phyloP scores from a whole-genome alignment of 2,888 invertebrate genomes.

The Tachina lurida region DNA sequence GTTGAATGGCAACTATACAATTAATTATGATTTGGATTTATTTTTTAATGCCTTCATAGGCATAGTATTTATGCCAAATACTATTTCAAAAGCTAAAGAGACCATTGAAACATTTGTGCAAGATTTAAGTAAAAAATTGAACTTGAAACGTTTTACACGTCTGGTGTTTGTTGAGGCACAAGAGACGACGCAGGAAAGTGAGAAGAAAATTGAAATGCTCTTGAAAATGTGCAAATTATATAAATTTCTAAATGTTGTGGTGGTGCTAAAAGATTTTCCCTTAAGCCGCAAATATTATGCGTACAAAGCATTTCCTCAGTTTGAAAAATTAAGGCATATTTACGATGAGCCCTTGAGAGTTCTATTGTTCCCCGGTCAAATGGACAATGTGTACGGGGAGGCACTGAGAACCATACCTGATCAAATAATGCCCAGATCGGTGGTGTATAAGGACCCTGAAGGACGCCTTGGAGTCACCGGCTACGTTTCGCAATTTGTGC shows the following conservation, averaged over 20 bases:
- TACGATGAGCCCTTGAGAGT: not conserved
- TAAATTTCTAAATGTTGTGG: constrained; percentile 56
- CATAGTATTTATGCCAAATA: constrained; percentile 41
- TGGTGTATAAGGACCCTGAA: constrained; percentile 55
- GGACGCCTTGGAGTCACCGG: constrained; percentile 54
- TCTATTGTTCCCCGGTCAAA: constrained; percentile 44
- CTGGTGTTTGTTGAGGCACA: constrained; percentile 30
- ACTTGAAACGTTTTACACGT: constrained; percentile 51
- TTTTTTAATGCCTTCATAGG: constrained; percentile 48
- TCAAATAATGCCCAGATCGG: constrained; percentile 70
- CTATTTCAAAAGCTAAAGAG: not conserved
- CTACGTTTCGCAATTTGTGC: constrained; percentile 57
- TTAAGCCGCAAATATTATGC: constrained; percentile 8
- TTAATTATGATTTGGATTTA: constrained; percentile 42
- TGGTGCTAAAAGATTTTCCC: constrained; percentile 29
- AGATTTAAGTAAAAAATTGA: constrained; percentile 46
- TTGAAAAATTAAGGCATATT: not conserved
- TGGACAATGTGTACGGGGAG: constrained; percentile 54
- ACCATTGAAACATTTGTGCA: constrained; percentile 15
- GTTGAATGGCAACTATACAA: constrained; percentile 43
- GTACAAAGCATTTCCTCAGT: constrained; percentile 44
- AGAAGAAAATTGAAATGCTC: not conserved
- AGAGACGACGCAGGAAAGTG: not conserved
- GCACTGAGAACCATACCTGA: constrained; percentile 61
- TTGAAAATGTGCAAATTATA: constrained; percentile 27